Conservation (phyloP, 2,888 invertebrate species). For the Drosophila ezoana region DNA sequence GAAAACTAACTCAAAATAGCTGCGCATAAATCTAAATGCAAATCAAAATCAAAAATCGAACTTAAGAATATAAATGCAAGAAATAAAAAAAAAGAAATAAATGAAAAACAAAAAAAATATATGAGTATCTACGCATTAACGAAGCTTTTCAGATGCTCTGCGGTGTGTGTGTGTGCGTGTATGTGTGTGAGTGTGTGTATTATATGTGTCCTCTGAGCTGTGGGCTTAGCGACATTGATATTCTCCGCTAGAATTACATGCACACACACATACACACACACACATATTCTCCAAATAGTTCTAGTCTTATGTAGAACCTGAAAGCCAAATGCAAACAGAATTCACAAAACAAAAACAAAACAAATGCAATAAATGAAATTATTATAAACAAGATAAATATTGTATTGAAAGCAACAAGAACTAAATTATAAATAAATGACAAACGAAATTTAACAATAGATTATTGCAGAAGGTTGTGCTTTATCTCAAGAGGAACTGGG, state of each 20-base stretch:
- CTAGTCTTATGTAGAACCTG: constrained; percentile 35
- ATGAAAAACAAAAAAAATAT: neutral
- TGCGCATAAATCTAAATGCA: constrained; percentile 37
- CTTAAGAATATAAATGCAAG: constrained; percentile 41
- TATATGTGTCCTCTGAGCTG: constrained; percentile 3
- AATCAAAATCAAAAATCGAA: constrained; percentile 54
- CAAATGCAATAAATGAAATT: constrained; percentile 55
- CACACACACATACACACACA: neutral
- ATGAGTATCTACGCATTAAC: constrained; percentile 18
- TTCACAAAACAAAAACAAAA: constrained; percentile 22
- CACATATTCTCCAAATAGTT: constrained; percentile 25
- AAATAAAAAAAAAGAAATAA: neutral
- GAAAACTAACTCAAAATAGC: constrained; percentile 20
- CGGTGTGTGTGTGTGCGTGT: constrained; percentile 11
- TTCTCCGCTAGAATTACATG: neutral
- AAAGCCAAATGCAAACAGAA: constrained; percentile 37
- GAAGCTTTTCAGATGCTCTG: constrained; percentile 38
- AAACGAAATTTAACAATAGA: constrained; percentile 33
- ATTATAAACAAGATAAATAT: constrained; percentile 45
- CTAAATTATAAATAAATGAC: constrained; percentile 50
- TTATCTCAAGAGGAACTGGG: neutral
- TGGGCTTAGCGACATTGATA: constrained; percentile 12
- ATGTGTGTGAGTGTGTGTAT: constrained; percentile 5
- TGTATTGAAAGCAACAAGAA: constrained; percentile 56
- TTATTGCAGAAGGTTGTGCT: neutral